Conservation (phyloP, 92 coral and sea anemone genomes). For the Phenganax subtilis region DNA sequence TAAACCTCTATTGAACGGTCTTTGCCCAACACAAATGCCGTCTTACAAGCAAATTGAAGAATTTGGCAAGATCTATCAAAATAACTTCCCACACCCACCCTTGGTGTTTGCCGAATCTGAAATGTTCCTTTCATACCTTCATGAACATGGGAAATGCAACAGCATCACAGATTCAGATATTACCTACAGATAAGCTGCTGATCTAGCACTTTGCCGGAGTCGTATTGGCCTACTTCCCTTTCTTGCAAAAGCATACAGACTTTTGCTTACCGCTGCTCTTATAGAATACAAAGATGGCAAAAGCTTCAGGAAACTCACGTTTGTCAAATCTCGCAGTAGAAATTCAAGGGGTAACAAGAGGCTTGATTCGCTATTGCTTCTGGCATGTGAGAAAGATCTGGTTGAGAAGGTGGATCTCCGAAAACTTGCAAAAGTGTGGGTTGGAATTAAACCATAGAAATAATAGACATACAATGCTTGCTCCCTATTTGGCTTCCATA, state of each 20-base stretch:
- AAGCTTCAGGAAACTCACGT: slow-evolving; percentile 18
- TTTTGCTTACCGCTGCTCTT: slow-evolving; percentile 13
- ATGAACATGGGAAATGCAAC: not conserved
- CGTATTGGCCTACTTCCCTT: slow-evolving; percentile 9
- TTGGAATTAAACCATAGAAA: slow-evolving; percentile 8
- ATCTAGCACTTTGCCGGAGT: slow-evolving; percentile 8
- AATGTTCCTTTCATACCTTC: slow-evolving; percentile 12
- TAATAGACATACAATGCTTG: no score
- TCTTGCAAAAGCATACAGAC: slow-evolving; percentile 10
- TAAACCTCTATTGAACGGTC: slow-evolving; percentile 8
- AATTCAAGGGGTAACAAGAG: slow-evolving; percentile 8
- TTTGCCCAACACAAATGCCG: slow-evolving; percentile 10
- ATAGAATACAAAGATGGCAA: slow-evolving; percentile 3
- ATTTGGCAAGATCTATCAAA: slow-evolving; percentile 4
- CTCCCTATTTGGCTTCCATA: no score
- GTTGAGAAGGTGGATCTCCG: not conserved
- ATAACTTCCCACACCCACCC: not conserved
- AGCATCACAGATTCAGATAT: not conserved
- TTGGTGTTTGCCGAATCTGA: slow-evolving; percentile 8
- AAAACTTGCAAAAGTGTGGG: slow-evolving; percentile 2
- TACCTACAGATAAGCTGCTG: slow-evolving; percentile 22
- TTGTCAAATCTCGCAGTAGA: slow-evolving; percentile 6
- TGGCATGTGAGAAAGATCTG: slow-evolving; percentile 2
- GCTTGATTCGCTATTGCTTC: slow-evolving; percentile 2
- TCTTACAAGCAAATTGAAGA: not conserved